A percentile compares a stretch with the other conserved stretches of the same genome.
phyloP scores from a whole-genome alignment of 53 echinoderm and acorn worm species.

The Henricia sp. region DNA sequence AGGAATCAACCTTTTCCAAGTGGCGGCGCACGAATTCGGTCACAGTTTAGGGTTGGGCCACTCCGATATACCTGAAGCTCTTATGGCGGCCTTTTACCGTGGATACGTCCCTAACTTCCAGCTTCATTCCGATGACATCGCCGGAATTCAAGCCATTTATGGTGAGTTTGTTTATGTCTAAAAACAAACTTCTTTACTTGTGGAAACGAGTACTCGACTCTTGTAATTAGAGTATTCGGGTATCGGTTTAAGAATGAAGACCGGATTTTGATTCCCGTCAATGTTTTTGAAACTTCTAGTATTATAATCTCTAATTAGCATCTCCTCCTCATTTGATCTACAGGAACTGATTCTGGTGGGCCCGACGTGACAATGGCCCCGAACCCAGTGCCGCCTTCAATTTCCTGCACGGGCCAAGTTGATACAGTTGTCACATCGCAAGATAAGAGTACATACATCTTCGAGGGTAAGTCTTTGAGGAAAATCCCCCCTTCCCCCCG shows the following conservation, averaged over 20 bases:
- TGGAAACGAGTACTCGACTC: too few relatives aligned
- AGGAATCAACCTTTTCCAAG: slow-evolving; percentile 80
- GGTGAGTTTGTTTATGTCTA: slow-evolving; percentile 66
- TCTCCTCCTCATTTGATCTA: background rate
- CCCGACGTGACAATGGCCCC: slow-evolving; percentile 57
- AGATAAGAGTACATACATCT: slow-evolving; percentile 75
- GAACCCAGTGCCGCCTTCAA: slow-evolving; percentile 23
- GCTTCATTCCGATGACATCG: slow-evolving; percentile 70
- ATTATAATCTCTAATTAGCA: too few relatives aligned
- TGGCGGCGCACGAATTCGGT: slow-evolving; percentile 82
- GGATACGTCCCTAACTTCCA: slow-evolving; percentile 77
- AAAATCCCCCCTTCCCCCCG: too few relatives aligned
- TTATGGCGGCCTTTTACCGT: slow-evolving; percentile 81
- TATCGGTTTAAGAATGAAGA: too few relatives aligned
- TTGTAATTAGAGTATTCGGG: too few relatives aligned
- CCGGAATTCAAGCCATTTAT: slow-evolving; percentile 77
- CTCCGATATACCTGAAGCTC: slow-evolving; percentile 60
- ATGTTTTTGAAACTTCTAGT: too few relatives aligned
- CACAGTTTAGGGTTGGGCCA: slow-evolving; percentile 79
- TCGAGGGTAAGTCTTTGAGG: slow-evolving; percentile 74
- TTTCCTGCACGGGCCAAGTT: slow-evolving; percentile 58
- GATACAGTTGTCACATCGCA: slow-evolving; percentile 58
- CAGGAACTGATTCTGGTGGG: slow-evolving; percentile 55
- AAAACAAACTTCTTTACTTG: background rate
- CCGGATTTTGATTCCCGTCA: background rate